These are phyloP conservation scores for Plodia interpunctella DNA, from an alignment of 1,140 invertebrate species.

Conservation along the genomic window DNA sequence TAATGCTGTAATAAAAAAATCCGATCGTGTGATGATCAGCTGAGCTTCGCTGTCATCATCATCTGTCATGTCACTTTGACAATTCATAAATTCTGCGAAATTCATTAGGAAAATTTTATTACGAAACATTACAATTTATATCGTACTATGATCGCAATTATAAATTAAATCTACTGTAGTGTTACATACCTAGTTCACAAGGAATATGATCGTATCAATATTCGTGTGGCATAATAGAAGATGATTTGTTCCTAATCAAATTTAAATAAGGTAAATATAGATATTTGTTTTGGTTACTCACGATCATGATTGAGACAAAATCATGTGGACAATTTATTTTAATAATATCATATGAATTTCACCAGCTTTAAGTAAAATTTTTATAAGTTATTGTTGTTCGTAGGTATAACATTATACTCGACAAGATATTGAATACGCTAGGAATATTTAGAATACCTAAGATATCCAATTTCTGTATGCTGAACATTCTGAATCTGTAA, in stretches of 20 bases:
- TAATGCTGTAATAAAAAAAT: too few relatives aligned
- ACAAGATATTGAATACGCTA: too few relatives aligned
- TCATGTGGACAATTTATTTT: too few relatives aligned
- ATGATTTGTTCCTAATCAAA: background rate
- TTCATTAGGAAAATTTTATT: background rate
- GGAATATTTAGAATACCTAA: too few relatives aligned
- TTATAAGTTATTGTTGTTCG: too few relatives aligned
- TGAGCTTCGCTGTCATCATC: background rate
- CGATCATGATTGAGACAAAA: too few relatives aligned
- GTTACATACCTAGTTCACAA: background rate
- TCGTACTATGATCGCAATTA: background rate
- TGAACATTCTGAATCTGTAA: too few relatives aligned
- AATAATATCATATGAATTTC: too few relatives aligned
- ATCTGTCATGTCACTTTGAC: constrained; percentile 1
- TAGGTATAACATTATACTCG: too few relatives aligned
- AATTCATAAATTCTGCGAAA: background rate
- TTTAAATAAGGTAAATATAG: background rate
- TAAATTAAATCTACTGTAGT: background rate
- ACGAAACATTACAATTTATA: background rate
- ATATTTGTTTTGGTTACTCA: background rate
- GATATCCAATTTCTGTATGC: too few relatives aligned
- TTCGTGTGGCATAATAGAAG: background rate
- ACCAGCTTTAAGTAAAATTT: too few relatives aligned
- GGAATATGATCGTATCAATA: background rate
- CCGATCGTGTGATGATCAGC: background rate